Evolutionary conservation across 1,140 invertebrate genomes (phyloP).

Genomic region (Manduca sexta): DNA sequence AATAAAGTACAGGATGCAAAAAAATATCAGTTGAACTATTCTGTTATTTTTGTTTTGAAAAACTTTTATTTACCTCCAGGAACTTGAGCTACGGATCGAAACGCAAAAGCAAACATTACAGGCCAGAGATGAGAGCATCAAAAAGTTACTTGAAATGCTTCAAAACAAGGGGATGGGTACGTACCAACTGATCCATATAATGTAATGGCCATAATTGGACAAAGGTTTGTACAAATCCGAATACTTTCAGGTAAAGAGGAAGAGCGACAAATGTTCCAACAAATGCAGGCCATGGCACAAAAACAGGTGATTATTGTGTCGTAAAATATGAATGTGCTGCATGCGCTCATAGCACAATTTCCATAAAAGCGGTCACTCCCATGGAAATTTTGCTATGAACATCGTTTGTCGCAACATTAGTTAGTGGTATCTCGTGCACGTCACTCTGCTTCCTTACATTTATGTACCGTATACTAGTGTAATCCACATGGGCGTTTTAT

Average conservation of each 20-base stretch:
- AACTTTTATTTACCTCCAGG: conserved; percentile 70
- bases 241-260: conserved; percentile 89
- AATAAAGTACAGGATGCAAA: no score
- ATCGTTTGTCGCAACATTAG: conserved; percentile 39
- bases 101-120: conserved; percentile 98
- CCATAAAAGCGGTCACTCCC: conserved; percentile 15
- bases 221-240: conserved; percentile 11
- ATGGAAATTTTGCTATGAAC: conserved; percentile 39
- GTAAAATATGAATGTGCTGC: conserved; percentile 29
- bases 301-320: conserved; percentile 89
- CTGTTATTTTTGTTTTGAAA: no score
- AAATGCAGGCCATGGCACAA: conserved; percentile 96
- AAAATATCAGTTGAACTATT: no score
- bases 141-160: conserved; percentile 98
- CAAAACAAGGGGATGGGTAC: conserved; percentile 97
- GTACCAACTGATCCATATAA: conserved; percentile 41
- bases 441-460: conserved; percentile 57
- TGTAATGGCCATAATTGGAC: no score
- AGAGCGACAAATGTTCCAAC: conserved; percentile 95
- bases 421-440: conserved; percentile 49
- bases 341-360: conserved; percentile 33
- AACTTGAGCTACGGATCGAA: conserved; percentile 96
- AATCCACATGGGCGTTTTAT: conserved; percentile 68
- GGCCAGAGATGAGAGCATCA: conserved; percentile 97
- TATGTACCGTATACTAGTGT: conserved; percentile 37